Conservation (phyloP, 2,888 invertebrate genomes). For the Syrista parreyssii region DNA sequence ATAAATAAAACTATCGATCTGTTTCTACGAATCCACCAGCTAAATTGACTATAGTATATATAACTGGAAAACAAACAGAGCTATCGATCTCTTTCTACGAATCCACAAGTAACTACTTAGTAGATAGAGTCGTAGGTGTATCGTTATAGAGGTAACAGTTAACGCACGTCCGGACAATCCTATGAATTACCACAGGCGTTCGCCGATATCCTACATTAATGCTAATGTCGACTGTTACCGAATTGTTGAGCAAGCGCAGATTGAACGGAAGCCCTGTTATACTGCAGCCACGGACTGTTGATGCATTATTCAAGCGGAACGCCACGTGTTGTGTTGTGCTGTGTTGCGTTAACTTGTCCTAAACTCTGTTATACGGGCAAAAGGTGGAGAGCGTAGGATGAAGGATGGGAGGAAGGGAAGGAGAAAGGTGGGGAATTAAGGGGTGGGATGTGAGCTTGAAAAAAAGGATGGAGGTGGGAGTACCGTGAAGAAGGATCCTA, state of each 20-base stretch:
- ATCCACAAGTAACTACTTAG: background rate
- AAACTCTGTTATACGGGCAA: slow-evolving; percentile 46
- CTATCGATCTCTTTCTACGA: background rate
- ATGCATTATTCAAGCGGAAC: slow-evolving; percentile 64
- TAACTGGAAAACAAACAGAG: too few relatives aligned
- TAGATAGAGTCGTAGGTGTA: background rate
- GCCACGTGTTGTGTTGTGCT: slow-evolving; percentile 47
- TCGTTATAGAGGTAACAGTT: background rate
- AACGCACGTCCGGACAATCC: slow-evolving; percentile 27
- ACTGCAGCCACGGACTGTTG: slow-evolving; percentile 51
- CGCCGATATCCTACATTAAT: slow-evolving; percentile 56
- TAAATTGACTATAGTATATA: too few relatives aligned
- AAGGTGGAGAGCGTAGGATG: slow-evolving; percentile 13
- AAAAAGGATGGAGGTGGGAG: background rate
- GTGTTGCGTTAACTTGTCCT: slow-evolving; percentile 59
- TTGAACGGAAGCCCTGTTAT: slow-evolving; percentile 51
- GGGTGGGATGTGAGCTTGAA: background rate
- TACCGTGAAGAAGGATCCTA: background rate
- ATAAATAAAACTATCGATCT: background rate
- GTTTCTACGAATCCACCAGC: background rate
- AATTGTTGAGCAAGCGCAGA: slow-evolving; percentile 59
- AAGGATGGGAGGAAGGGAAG: background rate
- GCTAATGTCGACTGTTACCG: slow-evolving; percentile 57
- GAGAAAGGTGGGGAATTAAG: background rate
- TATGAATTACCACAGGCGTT: slow-evolving; percentile 57